Percentiles rank a stretch among this genome's conserved stretches.
phyloP scores from a whole-genome alignment of 2,888 invertebrate genomes.

The Caenorhabditis afra region DNA sequence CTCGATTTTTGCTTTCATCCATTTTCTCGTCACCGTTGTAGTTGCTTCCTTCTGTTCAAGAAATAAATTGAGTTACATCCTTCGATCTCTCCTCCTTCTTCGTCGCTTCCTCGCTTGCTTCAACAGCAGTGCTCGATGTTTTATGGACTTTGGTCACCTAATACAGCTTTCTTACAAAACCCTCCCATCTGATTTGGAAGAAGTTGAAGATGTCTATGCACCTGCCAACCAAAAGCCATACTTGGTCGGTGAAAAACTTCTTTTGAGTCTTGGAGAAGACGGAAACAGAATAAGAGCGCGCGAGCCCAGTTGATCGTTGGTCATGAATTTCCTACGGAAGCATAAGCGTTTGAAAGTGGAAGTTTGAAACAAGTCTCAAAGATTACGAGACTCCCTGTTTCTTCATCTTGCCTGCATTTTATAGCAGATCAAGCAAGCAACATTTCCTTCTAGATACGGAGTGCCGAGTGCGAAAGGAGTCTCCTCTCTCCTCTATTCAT shows the following conservation, averaged over 20 bases:
- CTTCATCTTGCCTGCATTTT: constrained; percentile 9
- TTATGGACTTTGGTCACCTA: constrained; percentile 45
- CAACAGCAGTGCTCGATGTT: constrained; percentile 30
- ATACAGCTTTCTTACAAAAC: constrained; percentile 33
- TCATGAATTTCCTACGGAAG: constrained; percentile 42
- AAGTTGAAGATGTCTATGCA: constrained; percentile 25
- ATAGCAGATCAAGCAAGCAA: too few species aligned
- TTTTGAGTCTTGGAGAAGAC: constrained; percentile 22
- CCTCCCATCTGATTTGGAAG: constrained; percentile 44
- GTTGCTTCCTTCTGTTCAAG: constrained; percentile 41
- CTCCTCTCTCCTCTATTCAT: not conserved
- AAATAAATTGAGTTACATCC: constrained; percentile 51
- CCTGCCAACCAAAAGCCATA: constrained; percentile 53
- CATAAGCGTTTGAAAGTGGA: constrained; percentile 29
- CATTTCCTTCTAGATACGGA: constrained; percentile 4
- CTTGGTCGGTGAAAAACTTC: not conserved
- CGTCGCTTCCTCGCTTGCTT: constrained; percentile 2
- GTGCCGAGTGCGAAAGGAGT: not conserved
- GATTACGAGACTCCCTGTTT: constrained; percentile 20
- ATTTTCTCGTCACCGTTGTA: constrained; percentile 21
- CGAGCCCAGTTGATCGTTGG: constrained; percentile 38
- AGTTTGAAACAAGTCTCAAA: constrained; percentile 49
- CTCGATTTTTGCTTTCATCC: constrained; percentile 23
- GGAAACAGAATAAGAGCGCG: constrained; percentile 36
- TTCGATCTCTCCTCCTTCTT: constrained; percentile 10